Conservation (phyloP, 1,140 invertebrate species). For the Drosophila guanche region DNA sequence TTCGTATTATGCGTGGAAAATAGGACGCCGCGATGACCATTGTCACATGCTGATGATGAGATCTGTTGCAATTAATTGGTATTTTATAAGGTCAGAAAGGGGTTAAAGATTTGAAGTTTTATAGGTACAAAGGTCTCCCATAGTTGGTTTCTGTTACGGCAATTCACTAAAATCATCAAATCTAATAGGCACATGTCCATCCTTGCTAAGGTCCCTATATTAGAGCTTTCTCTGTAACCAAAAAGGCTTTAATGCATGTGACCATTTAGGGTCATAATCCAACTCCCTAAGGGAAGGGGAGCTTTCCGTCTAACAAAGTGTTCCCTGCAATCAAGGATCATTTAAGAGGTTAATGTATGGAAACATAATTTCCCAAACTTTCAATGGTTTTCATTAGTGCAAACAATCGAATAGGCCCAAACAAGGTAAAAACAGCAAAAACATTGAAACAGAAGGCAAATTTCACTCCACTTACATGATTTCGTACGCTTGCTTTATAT, state of each 20-base stretch:
- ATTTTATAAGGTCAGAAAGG: not conserved
- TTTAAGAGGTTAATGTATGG: slow-evolving; percentile 46
- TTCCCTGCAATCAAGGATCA: slow-evolving; percentile 1
- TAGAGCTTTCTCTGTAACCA: not conserved
- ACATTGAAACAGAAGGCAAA: slow-evolving; percentile 52
- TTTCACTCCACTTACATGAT: slow-evolving; percentile 81
- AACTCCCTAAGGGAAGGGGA: slow-evolving; percentile 28
- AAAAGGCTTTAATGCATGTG: too few relatives aligned
- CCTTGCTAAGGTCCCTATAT: not conserved
- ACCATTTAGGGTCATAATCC: slow-evolving; percentile 20
- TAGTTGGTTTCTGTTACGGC: too few relatives aligned
- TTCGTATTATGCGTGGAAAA: slow-evolving; percentile 40
- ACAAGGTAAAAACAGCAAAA: slow-evolving; percentile 28
- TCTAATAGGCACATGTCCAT: not conserved
- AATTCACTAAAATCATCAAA: not conserved
- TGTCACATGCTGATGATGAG: slow-evolving; percentile 13
- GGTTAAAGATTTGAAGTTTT: not conserved
- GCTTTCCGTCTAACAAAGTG: too few relatives aligned
- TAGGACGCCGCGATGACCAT: slow-evolving; percentile 13
- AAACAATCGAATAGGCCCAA: slow-evolving; percentile 44
- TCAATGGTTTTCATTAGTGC: slow-evolving; percentile 50
- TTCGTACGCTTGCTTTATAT: slow-evolving; percentile 75
- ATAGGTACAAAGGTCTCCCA: not conserved
- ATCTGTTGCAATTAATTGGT: slow-evolving; percentile 4
- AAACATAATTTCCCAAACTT: slow-evolving; percentile 48